Base-by-base conservation (phyloP, 2,888 invertebrate species). In the Mythimna loreyi region DNA sequence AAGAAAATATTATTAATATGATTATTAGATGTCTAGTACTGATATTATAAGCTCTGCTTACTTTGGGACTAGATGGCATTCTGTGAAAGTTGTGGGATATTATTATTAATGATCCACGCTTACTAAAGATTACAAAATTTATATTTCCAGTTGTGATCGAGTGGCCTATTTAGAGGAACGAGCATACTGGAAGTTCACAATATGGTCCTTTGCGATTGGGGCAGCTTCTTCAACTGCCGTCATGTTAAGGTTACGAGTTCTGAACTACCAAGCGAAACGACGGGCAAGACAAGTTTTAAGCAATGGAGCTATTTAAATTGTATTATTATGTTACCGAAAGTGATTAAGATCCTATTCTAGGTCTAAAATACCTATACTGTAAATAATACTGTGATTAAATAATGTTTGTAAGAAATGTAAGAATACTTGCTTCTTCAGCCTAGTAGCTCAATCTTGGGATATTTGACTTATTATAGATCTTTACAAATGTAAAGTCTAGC, bases 141-240 rank as follows among this genome's bases (percentile, higher is more conserved):
- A 1, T 53, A 1, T 11, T 58, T 19, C 11, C 94, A 98, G 99
- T 91, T 99, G 99, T 95, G 98, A 98, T 87, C 96, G 97, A 89
- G 98, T 98, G 21, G 98, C 98, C 3, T 98, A 98, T 96, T 96
- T 98, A 61, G 98, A 99, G 88, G 98, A 98, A 89, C 96, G 97
- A 74, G 97, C 97, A 67, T 99, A 98, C 91, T 98, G 98, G 97
- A 97, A 97, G 83, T 98, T 98, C 88, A 97, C 98, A 87, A 96
- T 97, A 61, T 96, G 97, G 87, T 97, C 97, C 92, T 97, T 98
- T 86, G 92, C 97, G 1, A 87, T 97, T 43, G 97, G 97, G 1
- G 87, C 97, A 0, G 89, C 97, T 25, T 97, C 98, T 16, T 97
- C 97, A 59, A 86, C 97, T 50, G 96, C 97, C 70, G 97, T 97